A percentile compares a stretch with the other conserved stretches of the same genome.
These are phyloP conservation scores for Todiramphus chloris DNA, from an alignment of 2,113 vertebrate genomes.

Conservation along the genomic window DNA sequence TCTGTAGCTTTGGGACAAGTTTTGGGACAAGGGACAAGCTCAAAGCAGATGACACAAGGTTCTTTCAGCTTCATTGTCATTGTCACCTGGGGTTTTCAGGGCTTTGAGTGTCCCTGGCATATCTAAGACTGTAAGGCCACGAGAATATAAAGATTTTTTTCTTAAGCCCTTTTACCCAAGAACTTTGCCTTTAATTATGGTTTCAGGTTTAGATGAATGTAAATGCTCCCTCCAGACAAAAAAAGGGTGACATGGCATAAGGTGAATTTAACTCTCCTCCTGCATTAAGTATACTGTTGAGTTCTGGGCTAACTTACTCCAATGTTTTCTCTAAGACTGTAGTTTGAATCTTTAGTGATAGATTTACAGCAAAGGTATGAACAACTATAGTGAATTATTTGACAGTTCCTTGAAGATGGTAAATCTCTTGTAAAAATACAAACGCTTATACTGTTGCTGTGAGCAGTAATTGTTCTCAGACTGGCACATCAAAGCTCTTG, in stretches of 20 bases:
- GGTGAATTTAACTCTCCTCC: background rate
- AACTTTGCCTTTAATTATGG: background rate
- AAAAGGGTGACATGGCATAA: background rate
- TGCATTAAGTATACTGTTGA: background rate
- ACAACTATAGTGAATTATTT: background rate
- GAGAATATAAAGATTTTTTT: background rate
- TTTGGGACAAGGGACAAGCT: background rate
- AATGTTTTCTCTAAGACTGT: background rate
- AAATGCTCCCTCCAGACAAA: background rate
- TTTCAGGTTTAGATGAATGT: background rate
- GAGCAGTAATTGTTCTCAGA: background rate
- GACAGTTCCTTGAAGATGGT: background rate
- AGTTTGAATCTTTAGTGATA: background rate
- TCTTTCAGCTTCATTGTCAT: background rate
- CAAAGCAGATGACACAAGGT: background rate
- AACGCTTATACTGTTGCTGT: background rate
- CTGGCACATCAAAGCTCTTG: background rate
- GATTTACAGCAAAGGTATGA: background rate
- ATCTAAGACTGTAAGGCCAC: background rate
- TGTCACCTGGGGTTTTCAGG: background rate
- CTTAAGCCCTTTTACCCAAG: background rate
- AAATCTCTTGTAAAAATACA: background rate
- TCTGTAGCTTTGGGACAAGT: background rate
- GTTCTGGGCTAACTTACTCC: background rate
- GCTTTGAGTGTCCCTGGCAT: background rate